A percentile compares a stretch with the other conserved stretches of the same genome.
Evolutionary conservation across 2,113 vertebrate species (phyloP).

Genomic region (Nesoenas mayeri): DNA sequence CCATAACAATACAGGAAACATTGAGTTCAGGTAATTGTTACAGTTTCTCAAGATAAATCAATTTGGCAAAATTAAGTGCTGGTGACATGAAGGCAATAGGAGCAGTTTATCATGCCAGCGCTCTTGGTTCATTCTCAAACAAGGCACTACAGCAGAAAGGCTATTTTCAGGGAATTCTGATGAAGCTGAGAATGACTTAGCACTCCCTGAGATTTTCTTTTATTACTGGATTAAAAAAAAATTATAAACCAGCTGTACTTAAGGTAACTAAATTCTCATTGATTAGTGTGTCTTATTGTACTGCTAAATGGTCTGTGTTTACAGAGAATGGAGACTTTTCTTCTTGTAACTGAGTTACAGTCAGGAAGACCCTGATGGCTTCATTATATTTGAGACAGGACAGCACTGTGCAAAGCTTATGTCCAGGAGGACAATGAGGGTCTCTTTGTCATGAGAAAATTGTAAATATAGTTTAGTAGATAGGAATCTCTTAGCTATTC

Average conservation of each 20-base stretch:
- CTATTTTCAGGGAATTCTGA: conserved; percentile 21
- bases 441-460: not conserved
- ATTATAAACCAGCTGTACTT: not conserved
- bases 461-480: not conserved
- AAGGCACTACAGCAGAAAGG: not conserved
- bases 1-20: not conserved
- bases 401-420: not conserved
- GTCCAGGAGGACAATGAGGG: not conserved
- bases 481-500: not conserved
- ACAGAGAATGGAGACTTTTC: not conserved
- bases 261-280: conserved; percentile 10
- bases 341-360: conserved; percentile 7
- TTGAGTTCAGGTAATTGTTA: not conserved
- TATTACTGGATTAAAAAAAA: not conserved
- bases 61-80: conserved; percentile 22
- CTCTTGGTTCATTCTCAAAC: not conserved
- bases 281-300: conserved; percentile 1
- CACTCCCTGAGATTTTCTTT: not conserved
- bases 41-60: conserved; percentile 24
- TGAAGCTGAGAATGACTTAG: not conserved
- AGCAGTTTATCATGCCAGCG: not conserved
- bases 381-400: not conserved
- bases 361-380: conserved; percentile 9
- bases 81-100: conserved; percentile 21
- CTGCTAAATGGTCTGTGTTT: not conserved